Base-by-base conservation (phyloP, 2,888 invertebrate species). In the Tridacna gigas region DNA sequence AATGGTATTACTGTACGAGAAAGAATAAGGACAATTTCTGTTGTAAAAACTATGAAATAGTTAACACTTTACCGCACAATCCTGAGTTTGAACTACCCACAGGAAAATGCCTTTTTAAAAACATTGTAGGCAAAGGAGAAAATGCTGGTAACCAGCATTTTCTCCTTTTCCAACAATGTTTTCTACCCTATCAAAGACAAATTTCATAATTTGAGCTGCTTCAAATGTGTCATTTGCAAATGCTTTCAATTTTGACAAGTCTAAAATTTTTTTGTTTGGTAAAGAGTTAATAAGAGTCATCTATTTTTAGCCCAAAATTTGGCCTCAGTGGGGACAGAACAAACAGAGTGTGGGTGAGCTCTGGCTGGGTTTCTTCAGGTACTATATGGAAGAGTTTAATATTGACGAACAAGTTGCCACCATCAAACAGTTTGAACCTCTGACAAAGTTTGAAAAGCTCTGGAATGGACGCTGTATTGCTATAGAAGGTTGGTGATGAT, bases 381-480 rank as follows among this genome's bases (percentile, higher is more conserved):
- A 95, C 92, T 96, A 96, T 90, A 94, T 96, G 3, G 95, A 95
- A 89, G 92, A 94, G 37, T 96, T 96, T 92, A 95, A 95, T 90
- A 95, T 95, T 88, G 94, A 94, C 47, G 95, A 95, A 25, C 86
- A 94, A 87, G 96, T 96, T 1, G 94, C 96, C 61, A 94, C 94
- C 69, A 96, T 96, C 60, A 91, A 95, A 22, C 95, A 95, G 88
- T 91, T 88, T 9, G 91, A 93, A 48, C 94, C 94, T 0, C 91
- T 96, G 63, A 94, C 95, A 0, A 95, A 96, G 79, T 95, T 96
- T 89, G 95, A 96, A 82, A 96, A 96, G 91, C 93, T 95, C 47
- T 96, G 96, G 96, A 95, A 95, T 89, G 94, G 95, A 1, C 94
- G 94, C 74, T 95, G 95, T 73, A 94, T 96, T 75, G 96, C 96